Evolutionary conservation across 2,888 invertebrate species (phyloP).

Genomic region (Griposia aprilina): DNA sequence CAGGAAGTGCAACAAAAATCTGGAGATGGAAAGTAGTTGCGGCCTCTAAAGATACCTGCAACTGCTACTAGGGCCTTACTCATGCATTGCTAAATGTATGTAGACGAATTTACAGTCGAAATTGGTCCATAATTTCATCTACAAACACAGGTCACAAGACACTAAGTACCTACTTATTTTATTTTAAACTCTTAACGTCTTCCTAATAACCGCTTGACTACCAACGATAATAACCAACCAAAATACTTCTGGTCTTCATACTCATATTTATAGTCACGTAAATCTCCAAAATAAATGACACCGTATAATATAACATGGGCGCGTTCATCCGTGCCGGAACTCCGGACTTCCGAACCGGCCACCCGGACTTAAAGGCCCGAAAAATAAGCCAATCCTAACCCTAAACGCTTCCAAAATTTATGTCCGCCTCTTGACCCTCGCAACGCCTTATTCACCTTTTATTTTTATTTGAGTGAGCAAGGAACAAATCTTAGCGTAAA

Average conservation of each 20-base stretch:
- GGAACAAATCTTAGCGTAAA: slow-evolving; percentile 91
- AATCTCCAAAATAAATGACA: slow-evolving; percentile 59
- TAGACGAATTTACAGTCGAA: no score
- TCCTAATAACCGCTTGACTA: slow-evolving; percentile 12
- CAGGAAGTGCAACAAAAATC: no score
- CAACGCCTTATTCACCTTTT: slow-evolving; percentile 89
- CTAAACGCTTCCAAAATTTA: slow-evolving; percentile 86
- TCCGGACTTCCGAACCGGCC: slow-evolving; percentile 68
- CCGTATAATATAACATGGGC: slow-evolving; percentile 53
- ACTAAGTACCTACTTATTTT: no score
- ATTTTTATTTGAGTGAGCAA: slow-evolving; percentile 91
- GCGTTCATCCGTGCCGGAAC: slow-evolving; percentile 62
- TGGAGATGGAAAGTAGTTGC: no score
- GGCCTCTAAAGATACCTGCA: no score
- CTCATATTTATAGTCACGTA: slow-evolving; percentile 28
- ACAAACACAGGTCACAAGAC: no score
- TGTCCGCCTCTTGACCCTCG: slow-evolving; percentile 87
- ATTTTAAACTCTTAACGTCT: neutral
- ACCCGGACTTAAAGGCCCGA: slow-evolving; percentile 84
- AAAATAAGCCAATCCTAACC: slow-evolving; percentile 87
- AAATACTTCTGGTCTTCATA: neutral
- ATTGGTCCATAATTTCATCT: no score
- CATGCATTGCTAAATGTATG: no score
- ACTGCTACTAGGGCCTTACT: no score
- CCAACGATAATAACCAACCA: neutral